Evolutionary conservation across 1,140 invertebrate species (phyloP).

Genomic region (Sycobia sp.): DNA sequence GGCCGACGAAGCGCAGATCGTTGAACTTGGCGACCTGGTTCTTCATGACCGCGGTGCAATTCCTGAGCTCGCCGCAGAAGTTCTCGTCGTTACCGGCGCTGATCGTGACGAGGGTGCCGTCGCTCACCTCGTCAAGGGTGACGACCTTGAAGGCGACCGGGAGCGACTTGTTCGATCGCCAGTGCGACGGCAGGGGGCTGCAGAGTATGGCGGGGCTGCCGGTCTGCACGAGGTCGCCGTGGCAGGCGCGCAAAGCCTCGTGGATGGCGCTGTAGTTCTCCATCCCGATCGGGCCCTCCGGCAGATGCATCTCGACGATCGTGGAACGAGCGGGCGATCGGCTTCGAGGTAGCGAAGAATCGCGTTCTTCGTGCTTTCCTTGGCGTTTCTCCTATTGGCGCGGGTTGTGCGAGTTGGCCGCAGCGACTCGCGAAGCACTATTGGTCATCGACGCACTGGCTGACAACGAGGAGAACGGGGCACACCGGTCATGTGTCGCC

Average conservation of each 20-base stretch:
- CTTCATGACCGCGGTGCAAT: constrained; percentile 92
- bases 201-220: constrained; percentile 92
- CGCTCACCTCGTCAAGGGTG: constrained; percentile 85
- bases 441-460: background rate
- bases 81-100: constrained; percentile 97
- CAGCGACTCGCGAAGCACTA: background rate
- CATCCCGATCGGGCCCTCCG: constrained; percentile 66
- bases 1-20: constrained; percentile 93
- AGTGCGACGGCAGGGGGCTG: constrained; percentile 86
- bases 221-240: constrained; percentile 86
- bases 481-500: too few species aligned
- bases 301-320: constrained; percentile 60
- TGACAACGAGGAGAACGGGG: too few species aligned
- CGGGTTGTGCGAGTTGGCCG: background rate
- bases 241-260: constrained; percentile 83
- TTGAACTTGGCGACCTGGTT: constrained; percentile 97
- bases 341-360: too few species aligned
- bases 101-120: constrained; percentile 92
- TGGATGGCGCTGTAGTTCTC: constrained; percentile 74
- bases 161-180: constrained; percentile 96
- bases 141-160: constrained; percentile 93
- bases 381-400: too few species aligned
- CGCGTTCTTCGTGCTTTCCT: background rate
- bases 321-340: too few species aligned
- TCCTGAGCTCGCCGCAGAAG: constrained; percentile 90